phyloP scores from a whole-genome alignment of 2,113 vertebrate species.

The Rhinoptilus africanus region DNA sequence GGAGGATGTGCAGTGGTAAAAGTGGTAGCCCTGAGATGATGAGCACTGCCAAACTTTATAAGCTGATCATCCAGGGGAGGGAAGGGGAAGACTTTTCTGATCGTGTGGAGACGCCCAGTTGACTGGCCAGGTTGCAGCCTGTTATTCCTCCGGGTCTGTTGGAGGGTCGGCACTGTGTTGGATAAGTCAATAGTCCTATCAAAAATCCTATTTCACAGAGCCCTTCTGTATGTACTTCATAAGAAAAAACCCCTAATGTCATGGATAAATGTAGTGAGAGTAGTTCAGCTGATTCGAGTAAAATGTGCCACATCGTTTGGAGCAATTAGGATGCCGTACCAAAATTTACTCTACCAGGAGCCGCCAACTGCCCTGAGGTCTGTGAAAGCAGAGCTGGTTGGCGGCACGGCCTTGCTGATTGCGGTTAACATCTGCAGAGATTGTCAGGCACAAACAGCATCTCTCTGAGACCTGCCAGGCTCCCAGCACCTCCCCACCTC shows the following conservation, averaged over 20 bases:
- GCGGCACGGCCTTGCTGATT: slow-evolving; percentile 27
- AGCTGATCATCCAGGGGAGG: not conserved
- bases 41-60: not conserved
- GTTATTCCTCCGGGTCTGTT: not conserved
- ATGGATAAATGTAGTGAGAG: not conserved
- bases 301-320: not conserved
- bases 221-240: not conserved
- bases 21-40: not conserved
- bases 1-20: not conserved
- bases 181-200: not conserved
- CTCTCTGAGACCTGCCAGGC: slow-evolving; percentile 56
- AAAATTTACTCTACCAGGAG: not conserved
- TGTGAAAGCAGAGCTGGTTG: not conserved
- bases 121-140: not conserved
- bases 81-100: not conserved
- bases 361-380: not conserved
- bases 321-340: not conserved
- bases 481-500: slow-evolving; percentile 15
- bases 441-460: slow-evolving; percentile 63
- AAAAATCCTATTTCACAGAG: not conserved
- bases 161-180: not conserved
- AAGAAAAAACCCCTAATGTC: not conserved
- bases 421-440: slow-evolving; percentile 71
- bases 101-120: not conserved
- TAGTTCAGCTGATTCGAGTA: not conserved